Evolutionary conservation across 2,888 invertebrate genomes (phyloP).

Genomic region (Hipparchia sbordonii): DNA sequence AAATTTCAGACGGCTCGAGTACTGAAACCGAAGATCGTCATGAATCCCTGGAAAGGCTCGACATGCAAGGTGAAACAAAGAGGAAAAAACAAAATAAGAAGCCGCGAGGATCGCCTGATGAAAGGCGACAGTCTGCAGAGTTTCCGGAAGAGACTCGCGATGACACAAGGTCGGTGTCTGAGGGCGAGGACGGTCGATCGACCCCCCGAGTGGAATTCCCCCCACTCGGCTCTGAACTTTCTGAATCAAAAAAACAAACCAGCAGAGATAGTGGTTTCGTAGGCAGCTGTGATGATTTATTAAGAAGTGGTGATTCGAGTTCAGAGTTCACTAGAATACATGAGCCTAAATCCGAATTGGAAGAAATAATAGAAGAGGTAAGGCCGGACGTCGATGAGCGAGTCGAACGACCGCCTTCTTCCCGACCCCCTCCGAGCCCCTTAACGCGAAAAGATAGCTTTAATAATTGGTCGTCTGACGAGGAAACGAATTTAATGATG

Average conservation of each 20-base stretch:
- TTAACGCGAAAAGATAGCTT: constrained; percentile 93
- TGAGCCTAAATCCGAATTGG: constrained; percentile 81
- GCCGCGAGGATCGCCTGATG: constrained; percentile 83
- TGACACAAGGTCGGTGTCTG: constrained; percentile 83
- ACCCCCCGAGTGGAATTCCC: constrained; percentile 87
- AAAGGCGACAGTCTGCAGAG: constrained; percentile 85
- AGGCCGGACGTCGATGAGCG: constrained; percentile 80
- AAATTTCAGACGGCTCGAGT: constrained; percentile 89
- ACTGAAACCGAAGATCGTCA: constrained; percentile 88
- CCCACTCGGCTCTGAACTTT: constrained; percentile 81
- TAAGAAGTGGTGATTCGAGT: constrained; percentile 85
- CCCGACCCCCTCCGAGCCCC: constrained; percentile 79
- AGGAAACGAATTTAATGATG: constrained; percentile 97
- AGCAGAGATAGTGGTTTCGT: constrained; percentile 95
- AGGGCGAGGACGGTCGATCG: constrained; percentile 86
- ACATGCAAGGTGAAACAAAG: constrained; percentile 91
- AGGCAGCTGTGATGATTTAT: constrained; percentile 93
- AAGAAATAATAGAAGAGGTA: constrained; percentile 84
- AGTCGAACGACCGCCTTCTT: constrained; percentile 76
- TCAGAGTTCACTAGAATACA: constrained; percentile 78
- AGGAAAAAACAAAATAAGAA: constrained; percentile 92
- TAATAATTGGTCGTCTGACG: constrained; percentile 97
- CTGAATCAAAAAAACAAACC: constrained; percentile 89
- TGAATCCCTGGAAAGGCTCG: constrained; percentile 86
- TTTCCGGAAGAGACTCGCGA: constrained; percentile 84